phyloP scores from a whole-genome alignment of 1,140 invertebrate species.

The Phymorhynchus buccinoides region DNA sequence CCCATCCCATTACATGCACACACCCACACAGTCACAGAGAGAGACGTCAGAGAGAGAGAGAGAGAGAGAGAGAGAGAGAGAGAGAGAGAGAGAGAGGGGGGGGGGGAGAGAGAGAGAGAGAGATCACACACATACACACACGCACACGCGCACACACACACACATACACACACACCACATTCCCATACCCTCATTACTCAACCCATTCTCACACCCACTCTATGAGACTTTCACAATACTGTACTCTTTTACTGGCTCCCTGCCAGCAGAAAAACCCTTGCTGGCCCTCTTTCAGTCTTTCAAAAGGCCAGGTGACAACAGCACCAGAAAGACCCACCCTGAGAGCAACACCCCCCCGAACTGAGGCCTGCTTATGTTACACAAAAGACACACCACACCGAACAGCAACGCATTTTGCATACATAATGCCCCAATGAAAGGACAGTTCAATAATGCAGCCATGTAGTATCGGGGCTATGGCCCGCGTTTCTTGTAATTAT shows the following conservation, averaged over 20 bases:
- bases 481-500: too few species aligned
- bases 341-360: not conserved
- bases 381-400: not conserved
- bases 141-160: not conserved
- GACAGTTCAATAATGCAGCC: too few species aligned
- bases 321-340: not conserved
- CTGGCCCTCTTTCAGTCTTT: not conserved
- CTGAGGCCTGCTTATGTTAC: not conserved
- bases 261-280: not conserved
- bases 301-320: too few species aligned
- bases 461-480: too few species aligned
- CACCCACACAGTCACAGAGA: too few species aligned
- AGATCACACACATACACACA: not conserved
- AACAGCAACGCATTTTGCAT: not conserved
- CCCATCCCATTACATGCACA: not conserved
- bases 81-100: conserved; percentile 23
- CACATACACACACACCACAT: not conserved
- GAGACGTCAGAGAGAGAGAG: not conserved
- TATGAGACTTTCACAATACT: not conserved
- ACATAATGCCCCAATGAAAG: too few species aligned
- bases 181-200: too few species aligned
- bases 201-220: not conserved
- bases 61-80: conserved; percentile 18
- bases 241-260: not conserved
- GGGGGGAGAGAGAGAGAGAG: conserved; percentile 10